These are phyloP conservation scores for Atrichornis clamosus DNA, from an alignment of 2,113 vertebrate species.

Conservation along the genomic window DNA sequence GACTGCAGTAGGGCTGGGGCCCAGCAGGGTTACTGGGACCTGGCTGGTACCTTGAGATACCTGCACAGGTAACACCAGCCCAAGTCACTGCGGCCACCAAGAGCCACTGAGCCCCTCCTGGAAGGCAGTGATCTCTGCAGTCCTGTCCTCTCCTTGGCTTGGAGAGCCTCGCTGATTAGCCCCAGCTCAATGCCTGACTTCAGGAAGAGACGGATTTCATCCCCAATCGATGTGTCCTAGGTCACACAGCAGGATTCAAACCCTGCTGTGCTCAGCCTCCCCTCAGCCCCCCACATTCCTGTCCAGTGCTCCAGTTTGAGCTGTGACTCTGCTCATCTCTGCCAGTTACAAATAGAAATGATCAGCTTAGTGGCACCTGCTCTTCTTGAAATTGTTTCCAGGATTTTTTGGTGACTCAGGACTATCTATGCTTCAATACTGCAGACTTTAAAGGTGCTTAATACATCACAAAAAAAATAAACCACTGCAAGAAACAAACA, in stretches of 20 bases:
- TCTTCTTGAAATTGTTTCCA: not conserved
- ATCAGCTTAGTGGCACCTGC: not conserved
- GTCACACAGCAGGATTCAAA: not conserved
- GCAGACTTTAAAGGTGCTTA: conserved; percentile 46
- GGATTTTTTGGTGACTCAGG: not conserved
- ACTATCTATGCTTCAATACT: not conserved
- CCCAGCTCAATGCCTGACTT: not conserved
- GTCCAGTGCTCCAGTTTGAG: not conserved
- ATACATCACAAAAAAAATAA: conserved; percentile 17
- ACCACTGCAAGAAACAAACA: not conserved
- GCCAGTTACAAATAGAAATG: not conserved
- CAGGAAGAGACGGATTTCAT: not conserved
- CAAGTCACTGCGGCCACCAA: not conserved
- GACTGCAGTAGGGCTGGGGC: not conserved
- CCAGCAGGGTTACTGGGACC: not conserved
- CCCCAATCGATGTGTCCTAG: not conserved
- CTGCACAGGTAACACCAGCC: not conserved
- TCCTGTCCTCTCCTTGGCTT: not conserved
- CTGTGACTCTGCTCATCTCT: not conserved
- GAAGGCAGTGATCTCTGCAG: not conserved
- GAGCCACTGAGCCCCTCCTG: not conserved
- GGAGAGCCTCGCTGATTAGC: not conserved
- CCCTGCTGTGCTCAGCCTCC: not conserved
- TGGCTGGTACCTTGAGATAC: not conserved
- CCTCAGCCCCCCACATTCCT: not conserved